Conservation (phyloP, 2,888 invertebrate species). For the Trichopoda pennipes region DNA sequence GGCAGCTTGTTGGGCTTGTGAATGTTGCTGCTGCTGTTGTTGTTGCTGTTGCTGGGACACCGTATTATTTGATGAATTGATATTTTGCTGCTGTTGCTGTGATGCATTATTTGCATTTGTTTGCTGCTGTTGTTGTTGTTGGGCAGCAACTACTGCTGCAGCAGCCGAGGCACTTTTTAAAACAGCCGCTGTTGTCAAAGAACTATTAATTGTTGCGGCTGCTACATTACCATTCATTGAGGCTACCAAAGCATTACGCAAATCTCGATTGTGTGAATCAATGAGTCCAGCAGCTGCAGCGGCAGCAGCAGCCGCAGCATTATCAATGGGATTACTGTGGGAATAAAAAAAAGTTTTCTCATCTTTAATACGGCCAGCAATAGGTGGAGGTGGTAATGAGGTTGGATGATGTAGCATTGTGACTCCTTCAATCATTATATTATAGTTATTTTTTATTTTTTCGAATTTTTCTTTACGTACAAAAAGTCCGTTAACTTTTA, state of each 20-base stretch:
- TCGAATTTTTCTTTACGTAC: background rate
- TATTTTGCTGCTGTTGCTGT: slow-evolving; percentile 71
- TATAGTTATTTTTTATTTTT: background rate
- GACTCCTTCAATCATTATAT: slow-evolving; percentile 76
- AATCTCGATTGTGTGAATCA: slow-evolving; percentile 79
- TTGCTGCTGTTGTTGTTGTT: slow-evolving; percentile 72
- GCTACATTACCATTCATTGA: slow-evolving; percentile 82
- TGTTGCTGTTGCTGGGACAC: slow-evolving; percentile 59
- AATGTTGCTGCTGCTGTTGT: slow-evolving; percentile 58
- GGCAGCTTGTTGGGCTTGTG: slow-evolving; percentile 67
- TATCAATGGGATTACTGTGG: slow-evolving; percentile 83
- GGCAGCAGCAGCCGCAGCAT: slow-evolving; percentile 77
- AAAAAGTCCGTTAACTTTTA: slow-evolving; percentile 39
- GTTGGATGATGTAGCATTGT: slow-evolving; percentile 75
- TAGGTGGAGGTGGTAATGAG: slow-evolving; percentile 67
- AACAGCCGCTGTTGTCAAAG: slow-evolving; percentile 79
- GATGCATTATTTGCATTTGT: slow-evolving; percentile 67
- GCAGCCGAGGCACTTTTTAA: slow-evolving; percentile 74
- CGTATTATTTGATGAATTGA: slow-evolving; percentile 67
- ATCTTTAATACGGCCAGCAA: slow-evolving; percentile 70
- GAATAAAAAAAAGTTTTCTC: slow-evolving; percentile 76
- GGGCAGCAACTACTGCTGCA: slow-evolving; percentile 70
- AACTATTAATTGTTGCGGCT: slow-evolving; percentile 75
- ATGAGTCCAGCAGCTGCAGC: slow-evolving; percentile 79
- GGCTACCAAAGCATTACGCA: slow-evolving; percentile 81